Base-by-base conservation (phyloP, 2,113 vertebrate species). In the Odontophorus gujanensis region DNA sequence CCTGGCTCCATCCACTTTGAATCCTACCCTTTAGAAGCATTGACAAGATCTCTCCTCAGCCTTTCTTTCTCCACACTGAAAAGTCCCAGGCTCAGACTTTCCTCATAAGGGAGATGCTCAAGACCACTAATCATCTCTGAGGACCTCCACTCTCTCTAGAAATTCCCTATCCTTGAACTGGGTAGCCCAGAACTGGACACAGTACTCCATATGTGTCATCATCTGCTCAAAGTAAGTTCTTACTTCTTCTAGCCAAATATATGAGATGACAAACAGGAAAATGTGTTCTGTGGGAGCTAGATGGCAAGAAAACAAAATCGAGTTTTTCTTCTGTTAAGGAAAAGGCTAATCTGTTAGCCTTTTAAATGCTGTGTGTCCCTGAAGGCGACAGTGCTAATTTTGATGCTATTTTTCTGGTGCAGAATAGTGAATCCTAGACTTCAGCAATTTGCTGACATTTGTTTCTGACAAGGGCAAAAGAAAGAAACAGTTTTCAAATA, bases 301-400 rank as follows among this genome's bases (percentile, higher is more conserved):
- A 67, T 69, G 76, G 47, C 66, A 75, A 71, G 53, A 95, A 95
- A 93, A 80, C 51, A 89, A 89, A 92, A 90, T 95, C 48, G 90
- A 17, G 84, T 50, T 95, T 95, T 94, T 80, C 40, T 91, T 95
- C 73, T 73, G 80, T 11, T 40, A 40, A 13, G 40, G 40, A 40
- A 40, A 40, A 93, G 92, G 90, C 30, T 30, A 63, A 93, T 76
- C 38, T 78, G 43, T 92, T 85, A 67, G 47, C 68, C 45, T 94
- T 66, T 82, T 86, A 94, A 95, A 76, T 17, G 26, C 58, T 30
- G 13, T 48, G 25, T 55, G 30, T 19, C 43, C 63, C 84, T 94
- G 84, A 81, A 91, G 71, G 72, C 32, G 58, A 32, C n/a, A 65
- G 72, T 62, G 51, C 32, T 55, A 85, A 78, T 51, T 50, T 79